These are phyloP conservation scores for Drosophila paramelanica DNA, from an alignment of 2,888 invertebrate genomes.

Conservation along the genomic window DNA sequence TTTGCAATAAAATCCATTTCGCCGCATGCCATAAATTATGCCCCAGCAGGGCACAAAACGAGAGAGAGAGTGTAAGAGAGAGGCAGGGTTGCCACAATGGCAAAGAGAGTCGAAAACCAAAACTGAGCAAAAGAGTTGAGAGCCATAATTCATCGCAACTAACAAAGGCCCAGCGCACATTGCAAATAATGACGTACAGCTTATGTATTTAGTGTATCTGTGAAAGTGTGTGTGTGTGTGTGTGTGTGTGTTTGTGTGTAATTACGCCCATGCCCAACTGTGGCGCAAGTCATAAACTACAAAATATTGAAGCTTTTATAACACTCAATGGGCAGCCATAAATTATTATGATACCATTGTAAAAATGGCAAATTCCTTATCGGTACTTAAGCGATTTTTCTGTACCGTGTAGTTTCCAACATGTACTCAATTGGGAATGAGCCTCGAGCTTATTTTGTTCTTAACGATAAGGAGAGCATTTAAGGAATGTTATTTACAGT, in stretches of 20 bases:
- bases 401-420: slow-evolving; percentile 31
- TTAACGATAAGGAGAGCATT: slow-evolving; percentile 37
- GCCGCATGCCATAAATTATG: slow-evolving; percentile 82
- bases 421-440: slow-evolving; percentile 24
- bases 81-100: neutral
- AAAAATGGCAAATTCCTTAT: slow-evolving; percentile 82
- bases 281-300: slow-evolving; percentile 80
- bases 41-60: slow-evolving; percentile 32
- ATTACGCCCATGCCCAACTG: slow-evolving; percentile 78
- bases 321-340: slow-evolving; percentile 80
- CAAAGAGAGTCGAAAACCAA: slow-evolving; percentile 39
- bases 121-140: slow-evolving; percentile 62
- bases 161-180: slow-evolving; percentile 59
- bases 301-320: slow-evolving; percentile 83
- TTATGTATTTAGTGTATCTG: slow-evolving; percentile 39
- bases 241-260: slow-evolving; percentile 46
- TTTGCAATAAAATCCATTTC: slow-evolving; percentile 82
- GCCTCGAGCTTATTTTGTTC: slow-evolving; percentile 10
- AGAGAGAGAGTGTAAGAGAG: neutral
- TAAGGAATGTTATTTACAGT: slow-evolving; percentile 29
- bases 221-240: slow-evolving; percentile 5
- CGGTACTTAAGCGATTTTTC: slow-evolving; percentile 74
- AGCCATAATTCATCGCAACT: slow-evolving; percentile 72
- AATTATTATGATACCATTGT: slow-evolving; percentile 83
- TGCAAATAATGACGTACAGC: slow-evolving; percentile 74